phyloP scores from a whole-genome alignment of 2,888 invertebrate species.

The Torymus auratus region DNA sequence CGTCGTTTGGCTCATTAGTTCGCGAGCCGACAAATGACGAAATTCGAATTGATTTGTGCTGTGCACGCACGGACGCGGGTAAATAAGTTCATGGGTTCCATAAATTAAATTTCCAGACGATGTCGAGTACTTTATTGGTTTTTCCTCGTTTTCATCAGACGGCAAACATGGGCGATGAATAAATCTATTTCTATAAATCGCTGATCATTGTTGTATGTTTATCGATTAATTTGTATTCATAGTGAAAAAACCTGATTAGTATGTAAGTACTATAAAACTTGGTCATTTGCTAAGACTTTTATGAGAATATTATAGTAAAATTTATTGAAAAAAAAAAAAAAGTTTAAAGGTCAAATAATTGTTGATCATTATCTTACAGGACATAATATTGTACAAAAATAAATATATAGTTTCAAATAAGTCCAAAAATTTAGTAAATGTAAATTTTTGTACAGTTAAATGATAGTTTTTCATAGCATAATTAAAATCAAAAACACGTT shows the following conservation, averaged over 20 bases:
- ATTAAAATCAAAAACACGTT: too few species aligned
- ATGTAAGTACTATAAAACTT: slow-evolving; percentile 22
- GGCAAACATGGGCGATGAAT: slow-evolving; percentile 15
- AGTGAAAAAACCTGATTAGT: slow-evolving; percentile 3
- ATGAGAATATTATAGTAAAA: slow-evolving; percentile 21
- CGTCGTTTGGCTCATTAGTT: neutral
- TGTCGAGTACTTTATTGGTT: neutral
- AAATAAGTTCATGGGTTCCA: slow-evolving; percentile 44
- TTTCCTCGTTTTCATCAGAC: neutral
- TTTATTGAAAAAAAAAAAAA: too few species aligned
- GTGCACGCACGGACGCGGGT: neutral
- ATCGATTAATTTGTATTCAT: neutral
- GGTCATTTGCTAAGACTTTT: slow-evolving; percentile 23
- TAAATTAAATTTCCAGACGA: slow-evolving; percentile 38
- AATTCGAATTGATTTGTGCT: neutral
- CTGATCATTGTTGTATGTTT: neutral
- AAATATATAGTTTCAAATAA: too few species aligned
- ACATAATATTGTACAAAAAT: too few species aligned
- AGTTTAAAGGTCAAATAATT: too few species aligned
- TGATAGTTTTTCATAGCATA: too few species aligned
- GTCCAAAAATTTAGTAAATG: too few species aligned
- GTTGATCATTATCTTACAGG: too few species aligned
- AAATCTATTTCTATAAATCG: slow-evolving; percentile 28
- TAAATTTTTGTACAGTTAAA: too few species aligned
- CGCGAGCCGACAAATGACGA: slow-evolving; percentile 28